phyloP scores from a whole-genome alignment of 2,797 vertebrate genomes.

The Atherinosoma microstoma region DNA sequence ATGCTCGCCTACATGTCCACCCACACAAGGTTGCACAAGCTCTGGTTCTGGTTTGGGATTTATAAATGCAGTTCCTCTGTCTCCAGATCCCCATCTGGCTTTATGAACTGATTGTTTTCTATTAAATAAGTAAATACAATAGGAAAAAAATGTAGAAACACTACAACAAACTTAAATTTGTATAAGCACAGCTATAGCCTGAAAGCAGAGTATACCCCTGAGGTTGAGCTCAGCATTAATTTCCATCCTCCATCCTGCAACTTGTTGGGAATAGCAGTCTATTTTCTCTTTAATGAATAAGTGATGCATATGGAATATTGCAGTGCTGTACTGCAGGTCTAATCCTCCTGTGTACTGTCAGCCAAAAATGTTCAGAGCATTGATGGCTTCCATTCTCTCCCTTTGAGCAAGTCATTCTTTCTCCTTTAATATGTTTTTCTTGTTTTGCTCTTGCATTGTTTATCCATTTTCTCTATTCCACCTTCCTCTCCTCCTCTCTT shows the following conservation, averaged over 20 bases:
- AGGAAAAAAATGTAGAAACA: neutral
- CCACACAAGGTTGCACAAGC: slow-evolving; percentile 52
- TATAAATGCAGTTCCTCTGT: neutral
- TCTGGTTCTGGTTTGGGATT: slow-evolving; percentile 19
- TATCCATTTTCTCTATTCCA: slow-evolving; percentile 31
- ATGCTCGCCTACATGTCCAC: slow-evolving; percentile 41
- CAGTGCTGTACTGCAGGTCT: slow-evolving; percentile 45
- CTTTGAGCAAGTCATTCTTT: slow-evolving; percentile 22
- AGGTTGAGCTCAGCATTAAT: slow-evolving; percentile 8
- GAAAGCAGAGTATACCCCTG: neutral
- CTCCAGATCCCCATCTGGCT: slow-evolving; percentile 19
- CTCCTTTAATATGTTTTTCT: slow-evolving; percentile 29
- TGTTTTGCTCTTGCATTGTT: slow-evolving; percentile 40
- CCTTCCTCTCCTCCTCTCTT: slow-evolving; percentile 32
- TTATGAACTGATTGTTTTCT: slow-evolving; percentile 3
- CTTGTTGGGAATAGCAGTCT: slow-evolving; percentile 17
- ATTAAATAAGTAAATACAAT: neutral
- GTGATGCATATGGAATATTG: slow-evolving; percentile 45
- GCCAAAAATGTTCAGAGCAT: slow-evolving; percentile 43
- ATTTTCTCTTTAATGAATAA: slow-evolving; percentile 50
- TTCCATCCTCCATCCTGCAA: slow-evolving; percentile 19
- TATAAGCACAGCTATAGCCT: neutral
- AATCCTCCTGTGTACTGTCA: slow-evolving; percentile 40
- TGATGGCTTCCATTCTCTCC: slow-evolving; percentile 48
- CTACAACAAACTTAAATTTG: neutral